These are phyloP conservation scores for Tridacna gigas DNA, from an alignment of 2,888 invertebrate genomes.

Conservation along the genomic window DNA sequence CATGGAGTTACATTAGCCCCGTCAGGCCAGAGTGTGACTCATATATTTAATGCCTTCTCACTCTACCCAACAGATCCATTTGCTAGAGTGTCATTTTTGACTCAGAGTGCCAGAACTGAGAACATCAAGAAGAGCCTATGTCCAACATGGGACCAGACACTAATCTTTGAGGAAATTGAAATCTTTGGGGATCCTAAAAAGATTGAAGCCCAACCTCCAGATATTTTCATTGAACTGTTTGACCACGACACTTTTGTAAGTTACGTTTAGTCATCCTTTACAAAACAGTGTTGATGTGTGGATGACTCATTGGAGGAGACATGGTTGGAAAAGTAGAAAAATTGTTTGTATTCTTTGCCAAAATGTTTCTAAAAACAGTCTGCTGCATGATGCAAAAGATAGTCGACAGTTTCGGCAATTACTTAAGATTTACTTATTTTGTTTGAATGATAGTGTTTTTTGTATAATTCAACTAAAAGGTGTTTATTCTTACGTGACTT, in stretches of 20 bases:
- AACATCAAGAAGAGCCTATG: constrained; percentile 84
- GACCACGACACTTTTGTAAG: constrained; percentile 86
- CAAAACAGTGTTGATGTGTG: no score
- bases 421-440: no score
- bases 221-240: constrained; percentile 85
- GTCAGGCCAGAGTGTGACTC: no score
- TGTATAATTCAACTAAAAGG: no score
- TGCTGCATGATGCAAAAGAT: no score
- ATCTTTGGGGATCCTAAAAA: constrained; percentile 83
- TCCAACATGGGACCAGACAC: constrained; percentile 86
- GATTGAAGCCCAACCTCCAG: constrained; percentile 83
- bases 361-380: no score
- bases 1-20: no score
- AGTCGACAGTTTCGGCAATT: no score
- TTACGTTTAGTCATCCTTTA: constrained; percentile 19
- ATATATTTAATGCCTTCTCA: no score
- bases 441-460: no score
- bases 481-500: no score
- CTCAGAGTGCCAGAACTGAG: constrained; percentile 84
- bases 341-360: not conserved
- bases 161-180: constrained; percentile 85
- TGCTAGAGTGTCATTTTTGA: constrained; percentile 85
- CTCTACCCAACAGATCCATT: constrained; percentile 83
- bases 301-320: not conserved
- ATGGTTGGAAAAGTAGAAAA: not conserved